phyloP scores from a whole-genome alignment of 2,797 vertebrate species.

The Micromesistius poutassou region DNA sequence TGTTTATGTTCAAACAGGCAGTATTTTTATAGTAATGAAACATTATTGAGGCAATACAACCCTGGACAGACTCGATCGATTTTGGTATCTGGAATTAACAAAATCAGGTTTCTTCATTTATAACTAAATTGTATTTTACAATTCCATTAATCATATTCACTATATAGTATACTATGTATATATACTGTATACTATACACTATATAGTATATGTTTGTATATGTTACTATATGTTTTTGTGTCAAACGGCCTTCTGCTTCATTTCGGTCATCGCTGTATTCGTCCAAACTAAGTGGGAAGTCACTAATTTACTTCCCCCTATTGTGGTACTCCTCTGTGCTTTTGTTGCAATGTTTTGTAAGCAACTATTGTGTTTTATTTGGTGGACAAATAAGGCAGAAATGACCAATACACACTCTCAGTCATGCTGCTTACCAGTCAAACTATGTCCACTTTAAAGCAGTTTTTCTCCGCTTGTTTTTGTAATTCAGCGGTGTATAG shows the following conservation, averaged over 20 bases:
- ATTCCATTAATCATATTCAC: neutral
- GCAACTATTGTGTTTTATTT: neutral
- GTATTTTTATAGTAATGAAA: neutral
- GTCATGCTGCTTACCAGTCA: slow-evolving; percentile 21
- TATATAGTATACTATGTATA: neutral
- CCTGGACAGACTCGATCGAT: neutral
- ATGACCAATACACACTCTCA: slow-evolving; percentile 48
- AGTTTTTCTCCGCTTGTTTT: neutral
- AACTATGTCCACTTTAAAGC: neutral
- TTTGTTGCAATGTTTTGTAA: neutral
- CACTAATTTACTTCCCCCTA: neutral
- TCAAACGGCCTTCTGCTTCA: neutral
- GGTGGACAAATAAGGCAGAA: neutral
- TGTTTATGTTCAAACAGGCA: neutral
- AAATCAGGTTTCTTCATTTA: neutral
- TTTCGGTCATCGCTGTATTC: neutral
- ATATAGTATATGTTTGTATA: no score
- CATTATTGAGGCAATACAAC: neutral
- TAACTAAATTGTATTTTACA: neutral
- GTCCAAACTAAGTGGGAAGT: neutral
- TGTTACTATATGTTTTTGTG: neutral
- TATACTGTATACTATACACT: no score
- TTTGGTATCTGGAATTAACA: neutral
- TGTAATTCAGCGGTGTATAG: neutral
- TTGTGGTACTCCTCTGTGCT: neutral